phyloP scores from a whole-genome alignment of 2,888 invertebrate genomes.

The Noctuana brunneofusca region DNA sequence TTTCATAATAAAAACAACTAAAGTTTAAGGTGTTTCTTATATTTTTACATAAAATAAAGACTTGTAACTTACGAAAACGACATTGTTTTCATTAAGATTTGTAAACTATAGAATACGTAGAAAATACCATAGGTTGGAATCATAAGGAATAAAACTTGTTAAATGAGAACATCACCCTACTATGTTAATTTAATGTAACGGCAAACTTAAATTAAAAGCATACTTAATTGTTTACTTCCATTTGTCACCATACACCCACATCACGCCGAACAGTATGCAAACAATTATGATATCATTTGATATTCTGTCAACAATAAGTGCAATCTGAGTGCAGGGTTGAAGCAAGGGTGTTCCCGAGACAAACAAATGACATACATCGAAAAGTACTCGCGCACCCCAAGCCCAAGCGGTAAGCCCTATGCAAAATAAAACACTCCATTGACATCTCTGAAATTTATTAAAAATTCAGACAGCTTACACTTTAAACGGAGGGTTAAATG shows the following conservation, averaged over 20 bases:
- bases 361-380: slow-evolving; percentile 81
- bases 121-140: background rate
- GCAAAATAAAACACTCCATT: slow-evolving; percentile 82
- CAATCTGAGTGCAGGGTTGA: slow-evolving; percentile 51
- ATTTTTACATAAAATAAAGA: background rate
- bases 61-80: too few species aligned
- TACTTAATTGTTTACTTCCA: slow-evolving; percentile 31
- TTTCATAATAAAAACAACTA: background rate
- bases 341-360: slow-evolving; percentile 53
- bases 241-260: slow-evolving; percentile 33
- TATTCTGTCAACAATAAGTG: slow-evolving; percentile 75
- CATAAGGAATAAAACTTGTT: too few species aligned
- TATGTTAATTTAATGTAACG: background rate
- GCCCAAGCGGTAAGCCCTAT: slow-evolving; percentile 70
- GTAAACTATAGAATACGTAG: background rate
- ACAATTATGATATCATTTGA: slow-evolving; percentile 70
- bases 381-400: slow-evolving; percentile 79
- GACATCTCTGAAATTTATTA: slow-evolving; percentile 82
- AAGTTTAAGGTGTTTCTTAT: too few species aligned
- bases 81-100: background rate
- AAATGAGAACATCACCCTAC: background rate
- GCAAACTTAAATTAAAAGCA: slow-evolving; percentile 29
- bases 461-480: slow-evolving; percentile 78
- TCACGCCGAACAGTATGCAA: slow-evolving; percentile 46
- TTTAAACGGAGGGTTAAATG: slow-evolving; percentile 77